A percentile compares a stretch with the other conserved stretches of the same genome.
These are phyloP conservation scores for Drosophila picticornis DNA, from an alignment of 2,888 invertebrate genomes.

Conservation along the genomic window DNA sequence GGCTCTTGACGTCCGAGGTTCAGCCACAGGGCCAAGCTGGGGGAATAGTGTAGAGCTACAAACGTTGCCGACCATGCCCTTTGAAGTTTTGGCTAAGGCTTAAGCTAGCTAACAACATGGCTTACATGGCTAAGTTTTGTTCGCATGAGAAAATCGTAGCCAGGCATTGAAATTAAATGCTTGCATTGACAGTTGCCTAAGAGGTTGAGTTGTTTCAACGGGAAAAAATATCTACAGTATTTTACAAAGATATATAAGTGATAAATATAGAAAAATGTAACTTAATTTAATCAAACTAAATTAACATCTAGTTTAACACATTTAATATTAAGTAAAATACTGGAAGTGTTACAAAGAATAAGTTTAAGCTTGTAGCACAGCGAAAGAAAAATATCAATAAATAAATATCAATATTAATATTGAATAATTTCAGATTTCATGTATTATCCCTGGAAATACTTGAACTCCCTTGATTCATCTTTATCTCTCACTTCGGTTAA, in stretches of 20 bases:
- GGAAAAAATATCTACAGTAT: background rate
- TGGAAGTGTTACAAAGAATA: background rate
- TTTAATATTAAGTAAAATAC: no score
- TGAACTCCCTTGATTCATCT: no score
- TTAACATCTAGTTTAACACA: background rate
- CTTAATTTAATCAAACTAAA: background rate
- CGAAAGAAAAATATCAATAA: background rate
- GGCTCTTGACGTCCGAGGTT: constrained; percentile 44
- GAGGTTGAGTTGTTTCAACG: background rate
- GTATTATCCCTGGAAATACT: background rate
- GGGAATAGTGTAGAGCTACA: constrained; percentile 25
- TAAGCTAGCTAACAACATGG: constrained; percentile 39
- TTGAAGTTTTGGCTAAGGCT: constrained; percentile 54
- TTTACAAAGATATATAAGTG: background rate
- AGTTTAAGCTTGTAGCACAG: no score
- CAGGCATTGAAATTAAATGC: constrained; percentile 11
- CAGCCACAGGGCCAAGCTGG: constrained; percentile 14
- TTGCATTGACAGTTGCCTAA: background rate
- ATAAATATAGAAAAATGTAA: no score
- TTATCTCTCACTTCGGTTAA: background rate
- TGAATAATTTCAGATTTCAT: background rate
- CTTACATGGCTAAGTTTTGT: constrained; percentile 30
- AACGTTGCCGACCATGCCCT: constrained; percentile 40
- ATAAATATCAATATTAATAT: background rate
- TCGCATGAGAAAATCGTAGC: constrained; percentile 21